Percentiles rank a stretch among this genome's conserved stretches.
Conservation (phyloP, 2,888 invertebrate species). For the Zhuqinia jingwanae region DNA sequence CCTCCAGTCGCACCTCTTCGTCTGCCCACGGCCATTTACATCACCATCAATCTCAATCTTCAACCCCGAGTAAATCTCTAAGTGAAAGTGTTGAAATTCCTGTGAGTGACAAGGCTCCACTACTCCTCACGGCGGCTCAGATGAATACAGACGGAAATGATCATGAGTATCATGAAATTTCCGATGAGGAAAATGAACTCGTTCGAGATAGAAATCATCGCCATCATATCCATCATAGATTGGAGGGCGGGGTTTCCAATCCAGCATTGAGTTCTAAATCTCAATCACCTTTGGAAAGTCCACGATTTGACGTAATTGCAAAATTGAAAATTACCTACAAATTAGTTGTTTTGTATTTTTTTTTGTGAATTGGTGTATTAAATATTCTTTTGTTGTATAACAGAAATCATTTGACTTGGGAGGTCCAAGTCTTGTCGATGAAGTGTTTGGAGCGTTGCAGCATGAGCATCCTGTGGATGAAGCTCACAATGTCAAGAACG, state of each 20-base stretch:
- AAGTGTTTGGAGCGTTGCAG: conserved; percentile 88
- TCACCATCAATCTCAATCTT: conserved; percentile 50
- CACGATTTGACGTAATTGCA: conserved; percentile 81
- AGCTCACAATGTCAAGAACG: conserved; percentile 87
- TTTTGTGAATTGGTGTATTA: background rate
- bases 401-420: conserved; percentile 85
- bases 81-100: conserved; percentile 74
- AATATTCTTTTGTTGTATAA: conserved; percentile 17
- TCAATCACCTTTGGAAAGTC: conserved; percentile 81
- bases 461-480: conserved; percentile 80
- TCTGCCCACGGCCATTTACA: conserved; percentile 27
- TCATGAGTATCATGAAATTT: conserved; percentile 92
- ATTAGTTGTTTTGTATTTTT: background rate
- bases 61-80: conserved; percentile 71
- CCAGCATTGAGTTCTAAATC: conserved; percentile 79
- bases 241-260: conserved; percentile 76
- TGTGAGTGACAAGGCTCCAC: conserved; percentile 78
- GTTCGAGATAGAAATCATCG: conserved; percentile 55
- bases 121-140: conserved; percentile 75
- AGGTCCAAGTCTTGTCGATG: conserved; percentile 94
- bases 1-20: conserved; percentile 24
- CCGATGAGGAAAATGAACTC: conserved; percentile 86
- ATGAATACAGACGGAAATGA: conserved; percentile 80
- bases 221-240: conserved; percentile 59
- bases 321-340: background rate